Percentiles rank a stretch among this genome's conserved stretches.
phyloP scores from a whole-genome alignment of 2,888 invertebrate genomes.

The Torymus tubicola region DNA sequence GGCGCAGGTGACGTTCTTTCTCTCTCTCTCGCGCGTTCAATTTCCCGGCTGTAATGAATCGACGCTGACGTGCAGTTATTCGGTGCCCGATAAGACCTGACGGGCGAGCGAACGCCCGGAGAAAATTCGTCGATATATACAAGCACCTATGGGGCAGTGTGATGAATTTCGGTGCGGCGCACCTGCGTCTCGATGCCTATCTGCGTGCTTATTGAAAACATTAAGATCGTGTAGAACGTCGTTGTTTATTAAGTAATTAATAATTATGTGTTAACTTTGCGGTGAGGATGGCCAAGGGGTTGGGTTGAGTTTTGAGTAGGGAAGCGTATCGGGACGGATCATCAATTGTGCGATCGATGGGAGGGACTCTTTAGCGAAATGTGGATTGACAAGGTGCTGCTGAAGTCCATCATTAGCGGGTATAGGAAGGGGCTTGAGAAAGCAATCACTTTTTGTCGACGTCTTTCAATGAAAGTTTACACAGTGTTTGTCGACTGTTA shows the following conservation, averaged over 20 bases:
- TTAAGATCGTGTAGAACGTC: constrained; percentile 7
- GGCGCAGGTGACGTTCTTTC: constrained; percentile 27
- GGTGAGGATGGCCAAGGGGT: not conserved
- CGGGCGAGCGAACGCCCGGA: constrained; percentile 4
- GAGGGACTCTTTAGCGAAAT: too few relatives aligned
- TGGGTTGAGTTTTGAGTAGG: too few relatives aligned
- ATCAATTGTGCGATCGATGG: too few relatives aligned
- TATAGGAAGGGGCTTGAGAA: too few relatives aligned
- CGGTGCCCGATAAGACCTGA: constrained; percentile 35
- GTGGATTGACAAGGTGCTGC: too few relatives aligned
- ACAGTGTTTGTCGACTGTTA: too few relatives aligned
- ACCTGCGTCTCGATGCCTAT: constrained; percentile 40
- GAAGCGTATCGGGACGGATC: too few relatives aligned
- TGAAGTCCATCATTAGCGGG: too few relatives aligned
- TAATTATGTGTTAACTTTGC: constrained; percentile 23
- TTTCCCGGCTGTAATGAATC: constrained; percentile 50
- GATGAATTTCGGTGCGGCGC: constrained; percentile 19
- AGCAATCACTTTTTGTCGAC: too few relatives aligned
- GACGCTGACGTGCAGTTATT: constrained; percentile 73
- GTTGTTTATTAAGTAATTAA: constrained; percentile 46
- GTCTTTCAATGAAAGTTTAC: too few relatives aligned
- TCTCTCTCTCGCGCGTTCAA: constrained; percentile 19
- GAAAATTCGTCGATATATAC: constrained; percentile 1
- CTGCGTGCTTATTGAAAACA: constrained; percentile 45
- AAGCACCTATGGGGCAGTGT: not conserved